Percentiles rank a stretch among this genome's conserved stretches.
These are phyloP conservation scores for Carpatolechia fugitivella DNA, from an alignment of 2,888 invertebrate genomes.

Conservation along the genomic window DNA sequence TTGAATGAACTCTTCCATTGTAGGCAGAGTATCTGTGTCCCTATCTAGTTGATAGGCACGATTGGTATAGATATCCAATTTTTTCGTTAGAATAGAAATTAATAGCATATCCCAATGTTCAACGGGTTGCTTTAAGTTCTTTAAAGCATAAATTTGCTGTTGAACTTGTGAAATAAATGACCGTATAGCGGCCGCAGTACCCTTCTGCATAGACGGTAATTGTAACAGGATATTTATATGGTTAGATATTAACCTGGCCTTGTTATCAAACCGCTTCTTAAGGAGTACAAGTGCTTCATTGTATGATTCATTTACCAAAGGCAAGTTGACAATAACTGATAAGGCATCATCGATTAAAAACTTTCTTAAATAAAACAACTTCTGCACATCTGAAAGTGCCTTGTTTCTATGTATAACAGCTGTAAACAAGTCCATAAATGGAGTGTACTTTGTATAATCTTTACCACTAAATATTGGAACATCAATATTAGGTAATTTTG, in stretches of 20 bases:
- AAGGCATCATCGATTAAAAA: slow-evolving; percentile 14
- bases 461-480: slow-evolving; percentile 18
- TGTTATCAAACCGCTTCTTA: slow-evolving; percentile 20
- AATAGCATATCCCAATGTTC: slow-evolving; percentile 11
- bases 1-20: slow-evolving; percentile 16
- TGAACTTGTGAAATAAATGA: slow-evolving; percentile 12
- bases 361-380: slow-evolving; percentile 21
- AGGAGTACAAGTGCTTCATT: slow-evolving; percentile 14
- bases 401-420: slow-evolving; percentile 25
- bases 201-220: slow-evolving; percentile 13
- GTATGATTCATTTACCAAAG: slow-evolving; percentile 17
- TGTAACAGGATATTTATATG: slow-evolving; percentile 17
- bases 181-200: slow-evolving; percentile 13
- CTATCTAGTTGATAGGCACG: slow-evolving; percentile 16
- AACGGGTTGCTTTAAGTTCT: slow-evolving; percentile 11
- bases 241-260: slow-evolving; percentile 11
- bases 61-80: slow-evolving; percentile 12
- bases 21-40: slow-evolving; percentile 15
- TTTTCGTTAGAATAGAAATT: slow-evolving; percentile 5
- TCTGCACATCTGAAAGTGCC: slow-evolving; percentile 17
- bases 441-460: slow-evolving; percentile 20
- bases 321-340: slow-evolving; percentile 19
- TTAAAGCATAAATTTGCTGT: slow-evolving; percentile 16
- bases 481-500: slow-evolving; percentile 22
- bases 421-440: slow-evolving; percentile 22